Evolutionary conservation across 2,888 invertebrate genomes (phyloP).

Genomic region (Eilema griseolum): DNA sequence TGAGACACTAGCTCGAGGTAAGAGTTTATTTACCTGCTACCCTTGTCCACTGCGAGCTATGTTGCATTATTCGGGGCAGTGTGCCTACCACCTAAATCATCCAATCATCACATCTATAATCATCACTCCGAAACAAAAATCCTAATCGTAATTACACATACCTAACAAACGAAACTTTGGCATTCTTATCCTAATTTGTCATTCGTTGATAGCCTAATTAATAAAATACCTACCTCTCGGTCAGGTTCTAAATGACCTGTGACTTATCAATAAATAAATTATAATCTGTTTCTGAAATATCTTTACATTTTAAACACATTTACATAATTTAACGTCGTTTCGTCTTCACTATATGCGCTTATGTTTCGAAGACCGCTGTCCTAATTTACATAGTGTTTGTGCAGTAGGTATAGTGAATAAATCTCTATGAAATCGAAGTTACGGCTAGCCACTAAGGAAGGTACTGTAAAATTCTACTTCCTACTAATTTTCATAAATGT

Average conservation of each 20-base stretch:
- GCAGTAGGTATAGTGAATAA: neutral
- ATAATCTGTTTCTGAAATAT: neutral
- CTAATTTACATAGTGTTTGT: neutral
- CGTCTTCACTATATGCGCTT: neutral
- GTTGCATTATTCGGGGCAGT: too few relatives aligned
- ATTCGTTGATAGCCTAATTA: neutral
- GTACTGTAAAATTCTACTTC: neutral
- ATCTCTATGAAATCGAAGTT: neutral
- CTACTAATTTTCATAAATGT: too few relatives aligned
- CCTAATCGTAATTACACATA: neutral
- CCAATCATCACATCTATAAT: neutral
- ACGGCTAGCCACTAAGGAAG: neutral
- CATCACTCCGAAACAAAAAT: neutral
- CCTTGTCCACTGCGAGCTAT: too few relatives aligned
- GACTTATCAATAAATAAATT: constrained; percentile 4
- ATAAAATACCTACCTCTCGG: neutral
- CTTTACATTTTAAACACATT: neutral
- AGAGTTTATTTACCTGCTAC: too few relatives aligned
- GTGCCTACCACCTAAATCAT: too few relatives aligned
- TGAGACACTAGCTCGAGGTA: too few relatives aligned
- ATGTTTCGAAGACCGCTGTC: too few relatives aligned
- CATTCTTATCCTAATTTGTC: neutral
- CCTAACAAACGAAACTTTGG: neutral
- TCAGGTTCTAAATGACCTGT: constrained; percentile 1
- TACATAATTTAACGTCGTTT: neutral